Evolutionary conservation across 2,797 vertebrate genomes (phyloP).

Genomic region (Simalia tracyae): DNA sequence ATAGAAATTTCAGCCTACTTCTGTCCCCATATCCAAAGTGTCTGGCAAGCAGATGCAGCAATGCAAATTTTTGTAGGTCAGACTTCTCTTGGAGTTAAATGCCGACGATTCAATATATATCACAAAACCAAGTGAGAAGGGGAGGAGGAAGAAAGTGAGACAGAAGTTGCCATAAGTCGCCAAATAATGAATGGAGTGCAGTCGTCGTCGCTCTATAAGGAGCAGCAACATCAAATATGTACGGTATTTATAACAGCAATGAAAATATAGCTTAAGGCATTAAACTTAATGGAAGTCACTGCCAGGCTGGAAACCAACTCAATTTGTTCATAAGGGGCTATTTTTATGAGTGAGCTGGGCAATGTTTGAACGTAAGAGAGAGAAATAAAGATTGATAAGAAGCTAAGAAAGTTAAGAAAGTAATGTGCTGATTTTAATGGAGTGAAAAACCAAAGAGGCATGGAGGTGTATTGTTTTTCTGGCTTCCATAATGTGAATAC

Average conservation of each 20-base stretch:
- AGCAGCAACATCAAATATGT: conserved; percentile 21
- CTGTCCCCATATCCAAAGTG: neutral
- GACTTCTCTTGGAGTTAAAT: neutral
- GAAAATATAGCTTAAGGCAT: conserved; percentile 37
- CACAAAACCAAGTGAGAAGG: neutral
- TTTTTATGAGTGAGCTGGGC: neutral
- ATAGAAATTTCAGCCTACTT: neutral
- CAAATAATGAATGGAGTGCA: neutral
- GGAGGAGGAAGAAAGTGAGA: neutral
- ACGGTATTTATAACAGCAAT: conserved; percentile 32
- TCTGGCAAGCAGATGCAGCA: neutral
- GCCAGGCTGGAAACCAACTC: conserved; percentile 14
- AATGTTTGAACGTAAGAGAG: conserved; percentile 22
- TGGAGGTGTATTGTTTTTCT: conserved; percentile 45
- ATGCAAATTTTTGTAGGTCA: neutral
- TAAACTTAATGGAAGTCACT: conserved; percentile 21
- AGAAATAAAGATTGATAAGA: conserved; percentile 24
- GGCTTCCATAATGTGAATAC: conserved; percentile 54
- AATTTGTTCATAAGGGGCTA: conserved; percentile 13
- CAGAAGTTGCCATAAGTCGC: neutral
- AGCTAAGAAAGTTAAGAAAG: conserved; percentile 27
- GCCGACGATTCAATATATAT: conserved; percentile 10
- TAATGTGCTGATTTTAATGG: conserved; percentile 29
- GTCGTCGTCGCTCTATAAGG: neutral
- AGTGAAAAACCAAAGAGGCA: conserved; percentile 45